These are phyloP conservation scores for Drosophila hamatofila DNA, from an alignment of 2,888 invertebrate genomes.

Conservation along the genomic window DNA sequence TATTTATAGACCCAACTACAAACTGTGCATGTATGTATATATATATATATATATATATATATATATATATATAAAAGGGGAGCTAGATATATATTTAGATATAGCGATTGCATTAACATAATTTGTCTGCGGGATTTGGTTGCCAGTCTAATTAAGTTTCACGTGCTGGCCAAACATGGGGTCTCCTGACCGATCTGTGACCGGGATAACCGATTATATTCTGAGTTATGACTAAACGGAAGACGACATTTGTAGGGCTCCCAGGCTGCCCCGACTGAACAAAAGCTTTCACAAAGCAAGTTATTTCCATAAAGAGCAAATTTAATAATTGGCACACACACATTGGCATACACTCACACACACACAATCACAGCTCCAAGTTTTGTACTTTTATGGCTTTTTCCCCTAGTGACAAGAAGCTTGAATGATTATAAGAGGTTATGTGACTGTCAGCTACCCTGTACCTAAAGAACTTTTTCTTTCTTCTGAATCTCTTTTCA, in stretches of 20 bases:
- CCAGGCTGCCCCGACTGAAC: slow-evolving; percentile 6
- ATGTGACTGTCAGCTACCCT: not conserved
- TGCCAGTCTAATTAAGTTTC: slow-evolving; percentile 59
- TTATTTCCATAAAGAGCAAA: slow-evolving; percentile 59
- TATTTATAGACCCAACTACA: slow-evolving; percentile 61
- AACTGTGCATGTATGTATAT: not conserved
- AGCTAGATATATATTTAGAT: slow-evolving; percentile 3
- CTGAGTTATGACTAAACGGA: slow-evolving; percentile 39
- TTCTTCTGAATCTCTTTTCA: not conserved
- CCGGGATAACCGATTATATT: slow-evolving; percentile 9
- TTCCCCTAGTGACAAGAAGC: slow-evolving; percentile 10
- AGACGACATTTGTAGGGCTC: slow-evolving; percentile 30
- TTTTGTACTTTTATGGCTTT: slow-evolving; percentile 32
- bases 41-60: not conserved
- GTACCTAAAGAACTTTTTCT: not conserved
- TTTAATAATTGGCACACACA: slow-evolving; percentile 67
- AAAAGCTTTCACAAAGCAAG: slow-evolving; percentile 12
- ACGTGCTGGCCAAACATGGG: slow-evolving; percentile 28
- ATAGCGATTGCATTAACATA: slow-evolving; percentile 70
- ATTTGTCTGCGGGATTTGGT: slow-evolving; percentile 53
- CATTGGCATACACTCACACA: not conserved
- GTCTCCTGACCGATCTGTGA: slow-evolving; percentile 16
- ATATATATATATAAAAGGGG: not conserved
- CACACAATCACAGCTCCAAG: slow-evolving; percentile 26
- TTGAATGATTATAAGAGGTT: not conserved